A percentile compares a stretch with the other conserved stretches of the same genome.
These are phyloP conservation scores for Chloroceryle inda DNA, from an alignment of 2,797 vertebrate genomes.

Conservation along the genomic window DNA sequence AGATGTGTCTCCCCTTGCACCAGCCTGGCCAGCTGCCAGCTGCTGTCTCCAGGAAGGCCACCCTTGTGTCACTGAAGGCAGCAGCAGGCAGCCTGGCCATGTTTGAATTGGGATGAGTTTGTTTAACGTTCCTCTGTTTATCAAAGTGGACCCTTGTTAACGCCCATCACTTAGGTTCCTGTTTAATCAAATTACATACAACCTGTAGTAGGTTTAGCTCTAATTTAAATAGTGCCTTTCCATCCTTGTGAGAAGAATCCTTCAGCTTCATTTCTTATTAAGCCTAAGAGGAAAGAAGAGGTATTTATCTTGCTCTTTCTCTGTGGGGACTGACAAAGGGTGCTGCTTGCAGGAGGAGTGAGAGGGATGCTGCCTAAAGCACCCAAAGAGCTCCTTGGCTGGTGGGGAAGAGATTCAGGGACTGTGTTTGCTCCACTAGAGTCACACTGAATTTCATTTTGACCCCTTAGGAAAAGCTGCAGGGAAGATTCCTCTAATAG, in stretches of 20 bases:
- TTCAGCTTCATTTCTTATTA: slow-evolving; percentile 45
- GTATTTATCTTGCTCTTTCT: not conserved
- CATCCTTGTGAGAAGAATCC: slow-evolving; percentile 26
- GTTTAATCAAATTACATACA: slow-evolving; percentile 59
- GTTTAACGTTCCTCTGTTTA: slow-evolving; percentile 31
- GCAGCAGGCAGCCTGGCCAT: slow-evolving; percentile 13
- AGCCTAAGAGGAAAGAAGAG: not conserved
- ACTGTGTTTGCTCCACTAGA: not conserved
- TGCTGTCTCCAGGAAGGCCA: not conserved
- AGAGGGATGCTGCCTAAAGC: not conserved
- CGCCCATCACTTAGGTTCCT: slow-evolving; percentile 44
- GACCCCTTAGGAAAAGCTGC: not conserved
- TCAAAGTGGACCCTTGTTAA: slow-evolving; percentile 66
- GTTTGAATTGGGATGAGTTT: slow-evolving; percentile 28
- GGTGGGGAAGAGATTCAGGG: not conserved
- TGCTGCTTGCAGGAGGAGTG: not conserved
- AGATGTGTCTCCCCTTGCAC: not conserved
- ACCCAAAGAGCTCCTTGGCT: not conserved
- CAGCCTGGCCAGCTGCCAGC: not conserved
- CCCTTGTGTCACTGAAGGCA: not conserved
- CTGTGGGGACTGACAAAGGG: not conserved
- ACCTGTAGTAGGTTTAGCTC: not conserved
- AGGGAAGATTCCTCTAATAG: not conserved
- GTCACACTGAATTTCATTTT: not conserved
- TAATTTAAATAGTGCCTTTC: slow-evolving; percentile 62